Conservation (phyloP, 92 coral and sea anemone genomes). For the Epizoanthus ramosus region DNA sequence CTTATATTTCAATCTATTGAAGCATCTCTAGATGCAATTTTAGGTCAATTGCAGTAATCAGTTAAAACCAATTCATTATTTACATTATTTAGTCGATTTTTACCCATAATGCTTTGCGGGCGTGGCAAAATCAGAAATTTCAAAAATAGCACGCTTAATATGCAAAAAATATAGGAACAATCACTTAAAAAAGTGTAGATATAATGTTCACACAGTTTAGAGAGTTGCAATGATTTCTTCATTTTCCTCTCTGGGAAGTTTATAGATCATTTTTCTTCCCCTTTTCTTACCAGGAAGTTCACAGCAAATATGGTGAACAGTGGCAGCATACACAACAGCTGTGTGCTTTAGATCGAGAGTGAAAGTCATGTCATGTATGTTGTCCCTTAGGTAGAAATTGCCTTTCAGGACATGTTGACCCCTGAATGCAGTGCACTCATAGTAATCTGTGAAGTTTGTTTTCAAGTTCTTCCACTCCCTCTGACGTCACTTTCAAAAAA, state of each 20-base stretch:
- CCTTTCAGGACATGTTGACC: constrained; percentile 55
- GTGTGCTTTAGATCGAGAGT: constrained; percentile 41
- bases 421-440: background rate
- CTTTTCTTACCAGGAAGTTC: constrained; percentile 37
- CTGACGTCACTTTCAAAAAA: constrained; percentile 57
- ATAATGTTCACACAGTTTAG: too few species aligned
- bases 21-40: background rate
- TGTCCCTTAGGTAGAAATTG: constrained; percentile 59
- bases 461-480: constrained; percentile 61
- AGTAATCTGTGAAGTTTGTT: constrained; percentile 26
- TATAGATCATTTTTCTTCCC: constrained; percentile 44
- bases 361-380: constrained; percentile 67
- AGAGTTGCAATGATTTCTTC: constrained; percentile 58
- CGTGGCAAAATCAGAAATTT: too few species aligned
- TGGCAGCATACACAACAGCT: constrained; percentile 63
- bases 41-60: background rate
- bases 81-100: background rate
- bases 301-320: constrained; percentile 53
- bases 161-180: background rate
- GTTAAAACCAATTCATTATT: constrained; percentile 2
- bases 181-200: background rate
- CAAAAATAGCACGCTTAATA: background rate
- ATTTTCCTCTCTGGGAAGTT: constrained; percentile 47
- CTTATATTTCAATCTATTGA: constrained; percentile 1
- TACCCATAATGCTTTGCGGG: background rate